These are phyloP conservation scores for Drosophila tropicalis DNA, from an alignment of 1,140 invertebrate genomes.

Conservation along the genomic window DNA sequence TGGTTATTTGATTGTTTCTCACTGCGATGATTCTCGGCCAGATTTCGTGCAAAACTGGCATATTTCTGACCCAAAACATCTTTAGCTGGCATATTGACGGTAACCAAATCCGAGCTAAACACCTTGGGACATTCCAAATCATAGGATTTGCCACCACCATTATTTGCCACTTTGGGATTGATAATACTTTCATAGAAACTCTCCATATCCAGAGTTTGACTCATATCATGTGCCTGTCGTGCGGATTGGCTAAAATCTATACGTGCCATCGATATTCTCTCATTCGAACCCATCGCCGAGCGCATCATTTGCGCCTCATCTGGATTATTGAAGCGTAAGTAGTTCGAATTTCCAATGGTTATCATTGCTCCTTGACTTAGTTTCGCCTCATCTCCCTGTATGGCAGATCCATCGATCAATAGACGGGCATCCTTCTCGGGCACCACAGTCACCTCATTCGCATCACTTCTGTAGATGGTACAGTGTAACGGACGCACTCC, in stretches of 20 bases:
- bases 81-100: conserved; percentile 91
- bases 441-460: conserved; percentile 91
- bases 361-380: conserved; percentile 90
- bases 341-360: conserved; percentile 93
- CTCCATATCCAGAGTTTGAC: conserved; percentile 64
- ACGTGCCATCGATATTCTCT: conserved; percentile 89
- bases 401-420: conserved; percentile 71
- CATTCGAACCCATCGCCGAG: conserved; percentile 82
- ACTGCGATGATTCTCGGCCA: conserved; percentile 78
- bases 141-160: conserved; percentile 40
- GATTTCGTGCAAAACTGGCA: conserved; percentile 84
- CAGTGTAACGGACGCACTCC: conserved; percentile 93
- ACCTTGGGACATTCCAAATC: conserved; percentile 88
- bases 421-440: conserved; percentile 84
- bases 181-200: conserved; percentile 74
- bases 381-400: conserved; percentile 67
- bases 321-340: conserved; percentile 95
- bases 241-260: conserved; percentile 75
- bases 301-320: conserved; percentile 92
- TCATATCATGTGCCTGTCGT: conserved; percentile 33
- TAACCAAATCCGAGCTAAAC: conserved; percentile 89
- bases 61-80: conserved; percentile 88
- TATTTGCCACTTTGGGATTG: conserved; percentile 50
- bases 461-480: conserved; percentile 87
- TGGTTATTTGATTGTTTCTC: conserved; percentile 78